A percentile compares a stretch with the other conserved stretches of the same genome.
Conservation (phyloP, 92 coral and sea anemone genomes). For the Bergia puertoricense region DNA sequence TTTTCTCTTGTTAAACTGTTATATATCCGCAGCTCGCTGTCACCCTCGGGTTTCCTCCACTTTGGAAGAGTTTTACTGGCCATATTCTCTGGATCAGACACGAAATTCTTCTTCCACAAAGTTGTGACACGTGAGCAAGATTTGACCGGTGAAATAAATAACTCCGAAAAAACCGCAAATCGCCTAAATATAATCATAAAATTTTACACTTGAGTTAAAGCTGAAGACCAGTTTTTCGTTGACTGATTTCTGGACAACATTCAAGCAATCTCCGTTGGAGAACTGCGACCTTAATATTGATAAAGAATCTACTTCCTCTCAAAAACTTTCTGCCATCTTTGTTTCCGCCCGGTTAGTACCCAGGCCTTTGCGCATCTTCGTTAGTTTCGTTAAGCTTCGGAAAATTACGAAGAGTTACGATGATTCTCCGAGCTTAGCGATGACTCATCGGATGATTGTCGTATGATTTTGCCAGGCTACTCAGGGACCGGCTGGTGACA, state of each 20-base stretch:
- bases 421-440: not conserved
- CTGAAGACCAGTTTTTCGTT: not conserved
- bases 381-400: not conserved
- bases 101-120: not conserved
- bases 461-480: constrained; percentile 40
- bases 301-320: not conserved
- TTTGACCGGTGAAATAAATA: not conserved
- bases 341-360: not conserved
- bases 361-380: not conserved
- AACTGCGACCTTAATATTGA: not conserved
- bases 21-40: constrained; percentile 86
- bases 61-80: constrained; percentile 71
- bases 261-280: not conserved
- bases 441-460: constrained; percentile 2
- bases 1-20: constrained; percentile 97
- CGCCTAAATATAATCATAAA: constrained; percentile 34
- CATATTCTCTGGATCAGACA: constrained; percentile 44
- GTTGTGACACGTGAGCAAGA: constrained; percentile 27
- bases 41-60: constrained; percentile 91
- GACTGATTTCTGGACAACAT: not conserved
- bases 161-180: constrained; percentile 10
- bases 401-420: not conserved
- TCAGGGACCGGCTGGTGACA: constrained; percentile 24
- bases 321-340: constrained; percentile 8
- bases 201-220: not conserved